Evolutionary conservation across 2,888 invertebrate species (phyloP).

Genomic region (Pachydiplax longipennis): DNA sequence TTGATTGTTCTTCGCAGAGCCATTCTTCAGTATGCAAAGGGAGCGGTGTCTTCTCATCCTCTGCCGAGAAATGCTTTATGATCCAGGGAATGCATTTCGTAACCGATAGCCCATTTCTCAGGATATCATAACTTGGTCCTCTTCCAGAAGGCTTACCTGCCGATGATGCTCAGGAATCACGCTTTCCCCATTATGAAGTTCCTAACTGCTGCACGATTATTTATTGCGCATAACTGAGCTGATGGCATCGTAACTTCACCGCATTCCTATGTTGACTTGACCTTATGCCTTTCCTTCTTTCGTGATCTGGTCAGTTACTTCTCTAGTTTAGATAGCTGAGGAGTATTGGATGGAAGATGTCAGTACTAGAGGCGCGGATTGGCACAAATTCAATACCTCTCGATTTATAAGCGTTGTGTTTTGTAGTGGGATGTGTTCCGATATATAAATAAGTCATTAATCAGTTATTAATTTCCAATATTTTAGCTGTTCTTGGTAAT

Average conservation of each 20-base stretch:
- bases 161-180: background rate
- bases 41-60: background rate
- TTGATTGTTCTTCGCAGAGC: no score
- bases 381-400: no score
- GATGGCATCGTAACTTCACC: background rate
- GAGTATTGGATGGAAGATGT: no score
- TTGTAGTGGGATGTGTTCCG: no score
- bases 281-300: background rate
- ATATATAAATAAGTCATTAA: no score
- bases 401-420: no score
- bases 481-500: no score
- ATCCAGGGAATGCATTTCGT: background rate
- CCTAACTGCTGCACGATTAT: background rate
- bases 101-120: background rate
- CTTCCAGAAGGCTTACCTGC: background rate
- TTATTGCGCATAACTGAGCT: background rate
- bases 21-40: background rate
- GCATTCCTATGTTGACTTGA: background rate
- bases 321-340: no score
- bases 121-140: background rate
- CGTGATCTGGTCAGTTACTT: background rate
- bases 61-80: background rate
- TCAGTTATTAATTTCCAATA: no score
- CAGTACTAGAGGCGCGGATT: no score
- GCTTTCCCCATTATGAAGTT: background rate